Evolutionary conservation across 2,888 invertebrate genomes (phyloP), one percentile per base, ranked within the genome.

Genomic region (Biston betularia): DNA sequence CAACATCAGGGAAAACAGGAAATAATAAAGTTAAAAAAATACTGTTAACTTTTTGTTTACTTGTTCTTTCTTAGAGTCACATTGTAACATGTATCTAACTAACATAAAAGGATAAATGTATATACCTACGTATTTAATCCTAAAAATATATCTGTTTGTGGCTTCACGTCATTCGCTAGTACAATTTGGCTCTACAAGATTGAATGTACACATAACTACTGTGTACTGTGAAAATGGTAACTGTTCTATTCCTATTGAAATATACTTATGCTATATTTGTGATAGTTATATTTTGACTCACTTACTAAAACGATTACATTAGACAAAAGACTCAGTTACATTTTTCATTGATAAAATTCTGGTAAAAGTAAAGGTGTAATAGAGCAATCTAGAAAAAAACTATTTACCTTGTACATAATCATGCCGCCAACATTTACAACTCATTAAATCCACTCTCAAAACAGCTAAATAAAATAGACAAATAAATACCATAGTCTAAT

Each of bases 1-100:
- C 86, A 80, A 77, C 72, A 74, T 48, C 6, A 12, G n/a, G 0
- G 42, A 33, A 38, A 56, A 57, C 35, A 40, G 33, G 40, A 64
- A 57, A 24, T 15, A 9, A 2, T 35, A 5, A 1, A 46, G 5
- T 12, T 33, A 42, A 42, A 33, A 42, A 8, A n/a, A 34, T 33
- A 33, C 24, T 24, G 1, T 24, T 24, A 24, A 1, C 12, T 49
- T 34, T n/a, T 50, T 34, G 33, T 12, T 14, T 49, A 11, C 7
- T 33, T 12, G 0, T 24, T 5, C 6, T 0, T 8, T 24, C 24
- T 48, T 24, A 10, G 24, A 1, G 44, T 44, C 6, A 48, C 15
- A 24, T 48, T 10, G 24, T 48, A 10, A 35, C 9, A 52, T 35
- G 33, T 50, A 12, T n/a, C 6, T 34, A 49, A 24, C 24, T 24